phyloP scores from a whole-genome alignment of 1,140 invertebrate genomes.

The Melitaea cinxia region DNA sequence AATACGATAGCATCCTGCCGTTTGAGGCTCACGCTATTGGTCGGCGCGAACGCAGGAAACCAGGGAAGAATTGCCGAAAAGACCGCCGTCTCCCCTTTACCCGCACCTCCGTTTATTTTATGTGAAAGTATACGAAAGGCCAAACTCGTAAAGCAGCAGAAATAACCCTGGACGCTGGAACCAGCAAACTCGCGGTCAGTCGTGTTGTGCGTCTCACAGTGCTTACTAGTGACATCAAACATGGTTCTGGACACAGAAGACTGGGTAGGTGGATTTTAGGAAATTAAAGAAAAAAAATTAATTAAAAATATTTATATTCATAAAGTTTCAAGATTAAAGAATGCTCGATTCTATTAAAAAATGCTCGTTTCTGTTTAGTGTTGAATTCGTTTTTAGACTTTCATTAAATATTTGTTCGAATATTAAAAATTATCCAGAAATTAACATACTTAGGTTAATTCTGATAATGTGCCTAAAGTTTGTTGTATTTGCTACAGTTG shows the following conservation, averaged over 20 bases:
- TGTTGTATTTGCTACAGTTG: too few species aligned
- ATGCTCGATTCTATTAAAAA: too few species aligned
- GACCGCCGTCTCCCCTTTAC: constrained; percentile 44
- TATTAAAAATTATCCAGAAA: too few species aligned
- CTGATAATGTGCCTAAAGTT: too few species aligned
- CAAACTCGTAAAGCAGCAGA: constrained; percentile 70
- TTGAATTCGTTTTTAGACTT: too few species aligned
- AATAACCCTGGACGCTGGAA: constrained; percentile 80
- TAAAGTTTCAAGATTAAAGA: too few species aligned
- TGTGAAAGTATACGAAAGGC: constrained; percentile 72
- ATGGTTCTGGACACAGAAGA: constrained; percentile 80
- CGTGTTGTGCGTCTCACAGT: constrained; percentile 81
- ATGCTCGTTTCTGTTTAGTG: too few species aligned
- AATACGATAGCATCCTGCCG: constrained; percentile 79
- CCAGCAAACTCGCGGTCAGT: constrained; percentile 65
- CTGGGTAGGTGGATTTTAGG: constrained; percentile 66
- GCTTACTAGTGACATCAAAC: constrained; percentile 78
- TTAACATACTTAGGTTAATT: too few species aligned
- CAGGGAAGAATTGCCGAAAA: constrained; percentile 55
- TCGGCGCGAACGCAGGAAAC: constrained; percentile 62
- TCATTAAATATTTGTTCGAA: too few species aligned
- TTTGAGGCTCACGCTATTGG: constrained; percentile 76
- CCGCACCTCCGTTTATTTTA: constrained; percentile 56
- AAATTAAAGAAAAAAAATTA: constrained; percentile 4
- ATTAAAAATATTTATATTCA: background rate